These are phyloP conservation scores for Eubucco bourcierii DNA, from an alignment of 2,113 vertebrate genomes.

Conservation along the genomic window DNA sequence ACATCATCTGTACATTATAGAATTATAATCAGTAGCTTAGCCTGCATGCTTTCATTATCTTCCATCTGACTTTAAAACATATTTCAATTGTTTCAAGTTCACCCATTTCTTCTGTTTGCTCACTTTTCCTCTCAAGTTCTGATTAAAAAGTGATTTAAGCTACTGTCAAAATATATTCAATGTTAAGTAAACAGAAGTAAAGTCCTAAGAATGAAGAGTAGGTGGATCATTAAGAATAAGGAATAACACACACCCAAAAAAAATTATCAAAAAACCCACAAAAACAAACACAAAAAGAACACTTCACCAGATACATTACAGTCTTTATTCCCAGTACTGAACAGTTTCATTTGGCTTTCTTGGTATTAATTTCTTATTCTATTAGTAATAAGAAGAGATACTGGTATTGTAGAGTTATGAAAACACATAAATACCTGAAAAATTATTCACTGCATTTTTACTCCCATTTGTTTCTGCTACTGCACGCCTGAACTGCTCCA, in stretches of 20 bases:
- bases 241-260: background rate
- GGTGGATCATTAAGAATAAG: background rate
- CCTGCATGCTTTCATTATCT: background rate
- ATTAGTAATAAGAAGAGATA: background rate
- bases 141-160: background rate
- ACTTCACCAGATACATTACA: background rate
- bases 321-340: background rate
- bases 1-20: background rate
- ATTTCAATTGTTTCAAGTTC: background rate
- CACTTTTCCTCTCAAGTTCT: background rate
- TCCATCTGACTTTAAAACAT: background rate
- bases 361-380: background rate
- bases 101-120: background rate
- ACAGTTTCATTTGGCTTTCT: background rate
- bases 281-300: background rate
- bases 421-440: conserved; percentile 82
- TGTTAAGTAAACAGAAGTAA: background rate
- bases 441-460: conserved; percentile 85
- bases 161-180: background rate
- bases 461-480: conserved; percentile 93
- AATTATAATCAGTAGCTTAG: background rate
- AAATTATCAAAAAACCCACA: background rate
- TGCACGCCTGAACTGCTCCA: conserved; percentile 91
- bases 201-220: background rate
- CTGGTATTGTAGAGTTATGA: background rate